Percentiles rank a stretch among this genome's conserved stretches.
Evolutionary conservation across 2,113 vertebrate genomes (phyloP).

Genomic region (Scartelaos histophorus): DNA sequence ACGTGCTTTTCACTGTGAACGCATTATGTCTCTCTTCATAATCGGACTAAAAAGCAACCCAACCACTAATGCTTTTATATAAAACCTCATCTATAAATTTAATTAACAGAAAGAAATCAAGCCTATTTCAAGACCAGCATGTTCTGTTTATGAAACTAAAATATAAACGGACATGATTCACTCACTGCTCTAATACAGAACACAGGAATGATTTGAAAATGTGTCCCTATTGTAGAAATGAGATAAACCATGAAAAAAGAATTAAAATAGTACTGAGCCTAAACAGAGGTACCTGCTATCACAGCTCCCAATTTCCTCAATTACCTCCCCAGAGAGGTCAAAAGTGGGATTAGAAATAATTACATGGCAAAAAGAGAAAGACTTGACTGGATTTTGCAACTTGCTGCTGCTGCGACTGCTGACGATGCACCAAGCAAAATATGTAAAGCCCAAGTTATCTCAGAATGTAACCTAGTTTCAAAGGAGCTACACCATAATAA

Average conservation of each 20-base stretch:
- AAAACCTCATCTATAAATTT: slow-evolving; percentile 51
- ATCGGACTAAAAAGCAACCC: slow-evolving; percentile 44
- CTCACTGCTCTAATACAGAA: background rate
- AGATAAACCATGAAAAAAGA: background rate
- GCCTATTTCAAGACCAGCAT: slow-evolving; percentile 13
- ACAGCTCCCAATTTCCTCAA: slow-evolving; percentile 17
- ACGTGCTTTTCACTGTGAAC: slow-evolving; percentile 33
- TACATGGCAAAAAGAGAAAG: slow-evolving; percentile 10
- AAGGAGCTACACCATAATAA: slow-evolving; percentile 4
- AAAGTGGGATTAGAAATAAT: slow-evolving; percentile 32
- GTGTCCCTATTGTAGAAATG: background rate
- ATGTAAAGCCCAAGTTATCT: slow-evolving; percentile 12
- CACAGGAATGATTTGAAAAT: background rate
- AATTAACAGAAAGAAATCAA: slow-evolving; percentile 40
- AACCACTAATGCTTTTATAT: slow-evolving; percentile 52
- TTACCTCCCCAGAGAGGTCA: slow-evolving; percentile 13
- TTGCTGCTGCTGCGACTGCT: slow-evolving; percentile 43
- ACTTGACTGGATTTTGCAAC: slow-evolving; percentile 34
- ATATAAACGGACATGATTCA: background rate
- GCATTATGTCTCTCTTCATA: slow-evolving; percentile 38
- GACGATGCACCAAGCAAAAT: slow-evolving; percentile 30
- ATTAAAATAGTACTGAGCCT: background rate
- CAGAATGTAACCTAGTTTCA: slow-evolving; percentile 4
- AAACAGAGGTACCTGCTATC: slow-evolving; percentile 10
- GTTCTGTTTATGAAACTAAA: slow-evolving; percentile 17